Base-by-base conservation (phyloP, 2,888 invertebrate species). In the Brenthis hecate region DNA sequence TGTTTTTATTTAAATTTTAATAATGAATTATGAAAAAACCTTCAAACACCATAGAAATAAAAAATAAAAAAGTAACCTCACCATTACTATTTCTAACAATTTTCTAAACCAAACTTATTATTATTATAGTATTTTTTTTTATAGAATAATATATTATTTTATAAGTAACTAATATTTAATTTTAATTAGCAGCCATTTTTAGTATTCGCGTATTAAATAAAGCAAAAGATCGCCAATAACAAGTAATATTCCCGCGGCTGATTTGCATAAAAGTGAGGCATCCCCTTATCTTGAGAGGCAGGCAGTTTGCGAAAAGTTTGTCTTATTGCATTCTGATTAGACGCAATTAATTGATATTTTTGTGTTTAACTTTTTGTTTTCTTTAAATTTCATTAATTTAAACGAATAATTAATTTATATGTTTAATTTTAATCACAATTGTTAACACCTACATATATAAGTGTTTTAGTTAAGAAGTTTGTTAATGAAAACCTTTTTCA, bases 301-400 rank as follows among this genome's bases (percentile, higher is more conserved):
- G 90, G 81, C 89, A 87, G 82, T 90, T 90, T 87, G 81, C 82
- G 87, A 87, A 91, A 91, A 92, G 89, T 91, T 87, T 82, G 87
- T 86, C 85, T 87, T 85, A 87, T 87, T 88, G 84, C 85, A 82
- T 87, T 90, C 85, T 85, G 83, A 89, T 89, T 88, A 87, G 70
- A 67, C 53, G 61, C 66, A 71, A 74, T 74, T 85, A 84, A 86
- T 87, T 87, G 80, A 79, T 78, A 78, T 84, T 86, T 82, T 71
- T 69, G 48, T 71, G 70, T 58, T 58, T 13, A 19, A 23, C 6
- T 47, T 43, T 19, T 47, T 56, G 5, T 43, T 4, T 13, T 8
- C 5, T 48, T 48, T 23, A 36, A 36, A 3, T 16, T 8, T 19
- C 6, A 6, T 53, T 53, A 13, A 19, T 53, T 13, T 36, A 36